Base-by-base conservation (phyloP, 2,888 invertebrate species). In the Ophion ellenae region DNA sequence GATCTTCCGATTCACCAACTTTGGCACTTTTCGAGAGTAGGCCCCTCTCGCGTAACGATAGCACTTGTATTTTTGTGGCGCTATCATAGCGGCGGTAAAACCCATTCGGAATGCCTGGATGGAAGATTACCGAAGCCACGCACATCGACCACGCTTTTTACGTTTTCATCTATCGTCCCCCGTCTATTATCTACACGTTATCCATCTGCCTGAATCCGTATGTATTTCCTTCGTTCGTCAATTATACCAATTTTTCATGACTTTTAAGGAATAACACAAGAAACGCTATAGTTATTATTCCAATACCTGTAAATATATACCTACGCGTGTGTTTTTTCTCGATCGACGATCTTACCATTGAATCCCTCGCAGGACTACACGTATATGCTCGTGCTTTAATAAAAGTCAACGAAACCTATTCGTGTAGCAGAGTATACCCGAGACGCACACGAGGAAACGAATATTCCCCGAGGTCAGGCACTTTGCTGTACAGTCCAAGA, bases 331-430 rank as follows among this genome's bases (percentile, higher is more conserved):
- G 40, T 9, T 40, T 67, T 40, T 3, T 2, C 14, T 67, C 67
- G 17, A 57, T 57, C 20, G 24, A 24, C 20, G 83, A 69, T 83
- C 79, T 71, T 80, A 73, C 79, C 80, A 85, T 85, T 83, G 85
- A 85, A 61, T 76, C 74, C 47, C 71, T 63, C 73, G 47, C 40
- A 24, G 40, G 45, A 69, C 47, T 32, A 66, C 53, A 53, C 53
- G 17, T 17, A 32, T 17, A 17, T 53, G 17, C 82, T 61, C 57
- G 59, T 20, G 79, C 81, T 77, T 85, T 76, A 80, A 85, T 85
- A 75, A 85, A 80, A 85, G 82, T 83, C 61, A 80, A 61, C 76
- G 78, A 63, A 80, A 82, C 75, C 57, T 53, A 53, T 53, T 17
- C 17, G 3, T 17, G 17, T 3, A 53, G 53, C 53, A 14, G 53